phyloP scores from a whole-genome alignment of 2,888 invertebrate genomes.

The Lasioglossum zephyrum region DNA sequence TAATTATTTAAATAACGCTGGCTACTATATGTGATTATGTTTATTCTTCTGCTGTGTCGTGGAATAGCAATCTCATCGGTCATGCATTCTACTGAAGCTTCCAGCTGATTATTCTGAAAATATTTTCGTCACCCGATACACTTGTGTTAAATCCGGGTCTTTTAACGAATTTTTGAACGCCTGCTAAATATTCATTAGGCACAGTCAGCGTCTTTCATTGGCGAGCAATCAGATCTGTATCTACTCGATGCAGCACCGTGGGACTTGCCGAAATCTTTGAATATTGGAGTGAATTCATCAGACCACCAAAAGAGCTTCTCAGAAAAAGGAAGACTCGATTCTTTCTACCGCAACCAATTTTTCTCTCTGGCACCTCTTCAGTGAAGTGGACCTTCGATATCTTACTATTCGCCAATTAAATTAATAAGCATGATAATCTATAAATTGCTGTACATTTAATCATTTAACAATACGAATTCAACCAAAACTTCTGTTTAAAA shows the following conservation, averaged over 20 bases:
- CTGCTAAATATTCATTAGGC: background rate
- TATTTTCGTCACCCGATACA: background rate
- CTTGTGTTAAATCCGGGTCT: background rate
- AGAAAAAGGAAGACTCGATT: background rate
- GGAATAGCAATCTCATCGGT: background rate
- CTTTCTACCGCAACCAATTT: background rate
- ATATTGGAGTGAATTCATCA: background rate
- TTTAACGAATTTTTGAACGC: background rate
- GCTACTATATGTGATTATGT: background rate
- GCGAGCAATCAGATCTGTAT: background rate
- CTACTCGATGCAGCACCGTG: background rate
- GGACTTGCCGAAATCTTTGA: background rate
- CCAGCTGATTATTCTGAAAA: background rate
- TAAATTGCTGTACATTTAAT: background rate
- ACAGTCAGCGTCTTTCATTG: background rate
- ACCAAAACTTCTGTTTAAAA: background rate
- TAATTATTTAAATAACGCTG: background rate
- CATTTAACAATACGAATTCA: background rate
- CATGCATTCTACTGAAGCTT: background rate
- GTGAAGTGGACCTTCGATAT: background rate
- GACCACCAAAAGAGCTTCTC: background rate
- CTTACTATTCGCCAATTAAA: background rate
- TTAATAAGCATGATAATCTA: background rate
- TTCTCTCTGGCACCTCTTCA: background rate
- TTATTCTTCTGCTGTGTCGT: background rate